These are phyloP conservation scores for Sitobion miscanthi DNA, from an alignment of 1,140 invertebrate genomes.

Conservation along the genomic window DNA sequence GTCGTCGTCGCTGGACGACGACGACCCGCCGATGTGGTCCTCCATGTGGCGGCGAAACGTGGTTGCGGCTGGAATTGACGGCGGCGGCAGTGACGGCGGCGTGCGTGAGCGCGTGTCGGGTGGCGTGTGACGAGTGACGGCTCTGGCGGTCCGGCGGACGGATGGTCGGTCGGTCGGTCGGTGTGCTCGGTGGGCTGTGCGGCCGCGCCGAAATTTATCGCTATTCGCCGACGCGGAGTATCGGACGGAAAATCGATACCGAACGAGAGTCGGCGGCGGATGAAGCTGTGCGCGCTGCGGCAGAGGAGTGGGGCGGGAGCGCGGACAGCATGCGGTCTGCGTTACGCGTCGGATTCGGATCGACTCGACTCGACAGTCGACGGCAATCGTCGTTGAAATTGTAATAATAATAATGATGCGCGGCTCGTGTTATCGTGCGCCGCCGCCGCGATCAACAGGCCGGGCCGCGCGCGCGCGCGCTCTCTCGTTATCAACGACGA, in stretches of 20 bases:
- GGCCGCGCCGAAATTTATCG: background rate
- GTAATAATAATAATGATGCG: background rate
- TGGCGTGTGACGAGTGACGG: too few relatives aligned
- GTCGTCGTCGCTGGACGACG: background rate
- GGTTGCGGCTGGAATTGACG: too few relatives aligned
- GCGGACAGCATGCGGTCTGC: background rate
- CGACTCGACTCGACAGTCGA: too few relatives aligned
- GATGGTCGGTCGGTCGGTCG: too few relatives aligned
- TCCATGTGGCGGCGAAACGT: background rate
- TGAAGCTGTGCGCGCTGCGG: background rate
- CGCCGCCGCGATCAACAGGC: background rate
- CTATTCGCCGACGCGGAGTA: background rate
- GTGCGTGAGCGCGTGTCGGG: background rate
- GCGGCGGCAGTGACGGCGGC: too few relatives aligned
- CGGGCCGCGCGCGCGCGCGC: too few relatives aligned
- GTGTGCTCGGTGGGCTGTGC: background rate
- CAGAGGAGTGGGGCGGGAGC: background rate
- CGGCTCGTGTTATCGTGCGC: background rate
- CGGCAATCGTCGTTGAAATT: background rate
- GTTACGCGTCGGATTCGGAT: too few relatives aligned
- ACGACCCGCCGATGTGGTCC: background rate
- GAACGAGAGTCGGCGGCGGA: background rate
- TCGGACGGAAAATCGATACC: slow-evolving; percentile 4
- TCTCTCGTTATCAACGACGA: background rate
- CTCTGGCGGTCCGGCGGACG: too few relatives aligned